Percentiles rank a stretch among this genome's conserved stretches.
Evolutionary conservation across 2,888 invertebrate species (phyloP).

Genomic region (Eucriotettix oculatus): DNA sequence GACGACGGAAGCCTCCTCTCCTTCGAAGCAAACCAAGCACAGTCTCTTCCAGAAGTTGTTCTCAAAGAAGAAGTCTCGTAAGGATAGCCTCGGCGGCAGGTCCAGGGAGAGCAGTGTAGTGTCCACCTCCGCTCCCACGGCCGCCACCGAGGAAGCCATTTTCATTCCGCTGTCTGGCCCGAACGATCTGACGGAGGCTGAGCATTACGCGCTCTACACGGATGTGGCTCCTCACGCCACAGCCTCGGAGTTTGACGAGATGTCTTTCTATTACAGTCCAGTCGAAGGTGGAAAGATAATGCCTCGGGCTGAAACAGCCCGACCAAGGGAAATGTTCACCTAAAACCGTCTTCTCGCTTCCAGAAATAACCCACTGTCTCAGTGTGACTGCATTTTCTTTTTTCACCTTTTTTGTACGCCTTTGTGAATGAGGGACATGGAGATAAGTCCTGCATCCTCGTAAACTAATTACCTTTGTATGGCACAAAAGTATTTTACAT

Average conservation of each 20-base stretch:
- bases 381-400: too few relatives aligned
- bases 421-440: too few relatives aligned
- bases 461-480: too few relatives aligned
- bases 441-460: too few relatives aligned
- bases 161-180: slow-evolving; percentile 26
- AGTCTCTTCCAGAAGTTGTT: slow-evolving; percentile 14
- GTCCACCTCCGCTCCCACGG: background rate
- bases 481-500: too few relatives aligned
- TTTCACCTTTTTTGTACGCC: too few relatives aligned
- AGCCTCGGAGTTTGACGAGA: slow-evolving; percentile 74
- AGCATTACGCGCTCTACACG: slow-evolving; percentile 75
- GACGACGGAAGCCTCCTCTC: background rate
- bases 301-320: background rate
- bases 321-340: background rate
- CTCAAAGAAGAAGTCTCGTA: slow-evolving; percentile 12
- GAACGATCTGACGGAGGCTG: slow-evolving; percentile 62
- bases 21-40: slow-evolving; percentile 12
- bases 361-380: too few relatives aligned
- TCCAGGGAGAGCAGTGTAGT: background rate
- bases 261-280: slow-evolving; percentile 71
- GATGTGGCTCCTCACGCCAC: slow-evolving; percentile 74
- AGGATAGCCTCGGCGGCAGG: background rate
- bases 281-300: slow-evolving; percentile 61
- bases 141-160: background rate
- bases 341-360: background rate